Conservation (phyloP, 2,888 invertebrate species). For the Endotricha flammealis region DNA sequence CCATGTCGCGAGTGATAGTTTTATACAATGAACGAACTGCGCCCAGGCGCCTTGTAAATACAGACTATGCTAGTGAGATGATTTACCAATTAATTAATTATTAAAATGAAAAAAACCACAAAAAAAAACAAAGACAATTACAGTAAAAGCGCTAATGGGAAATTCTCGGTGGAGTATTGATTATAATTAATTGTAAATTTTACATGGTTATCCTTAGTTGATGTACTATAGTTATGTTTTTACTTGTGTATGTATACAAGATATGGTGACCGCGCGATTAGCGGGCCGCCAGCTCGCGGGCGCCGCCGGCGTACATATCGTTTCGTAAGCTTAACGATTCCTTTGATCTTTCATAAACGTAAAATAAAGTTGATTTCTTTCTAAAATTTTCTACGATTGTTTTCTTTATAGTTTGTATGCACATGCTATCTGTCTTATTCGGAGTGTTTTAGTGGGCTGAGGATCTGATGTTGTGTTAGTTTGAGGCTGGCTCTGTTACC, state of each 20-base stretch:
- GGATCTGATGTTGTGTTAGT: no score
- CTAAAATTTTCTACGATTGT: conserved; percentile 67
- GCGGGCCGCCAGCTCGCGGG: conserved; percentile 22
- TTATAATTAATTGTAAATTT: conserved; percentile 54
- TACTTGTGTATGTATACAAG: conserved; percentile 41
- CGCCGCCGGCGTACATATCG: conserved; percentile 52
- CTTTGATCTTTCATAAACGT: conserved; percentile 78
- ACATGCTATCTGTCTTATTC: no score
- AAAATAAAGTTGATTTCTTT: conserved; percentile 79
- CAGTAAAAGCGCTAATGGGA: conserved; percentile 50
- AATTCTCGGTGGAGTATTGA: conserved; percentile 61
- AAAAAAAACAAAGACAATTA: conserved; percentile 63
- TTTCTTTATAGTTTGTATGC: conserved; percentile 30
- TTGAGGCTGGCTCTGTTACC: no score
- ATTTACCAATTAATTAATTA: conserved; percentile 69
- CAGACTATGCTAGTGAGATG: conserved; percentile 70
- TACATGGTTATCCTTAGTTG: conserved; percentile 58
- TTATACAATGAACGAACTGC: conserved; percentile 69
- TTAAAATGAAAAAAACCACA: conserved; percentile 35
- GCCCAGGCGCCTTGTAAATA: conserved; percentile 64
- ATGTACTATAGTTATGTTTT: conserved; percentile 41
- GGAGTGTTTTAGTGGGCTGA: not conserved
- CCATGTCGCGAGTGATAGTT: conserved; percentile 67
- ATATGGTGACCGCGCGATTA: conserved; percentile 30
- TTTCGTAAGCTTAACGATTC: conserved; percentile 67